A percentile compares a stretch with the other conserved stretches of the same genome.
Evolutionary conservation across 2,888 invertebrate species (phyloP).

Genomic region (Ganaspis brasiliensis): DNA sequence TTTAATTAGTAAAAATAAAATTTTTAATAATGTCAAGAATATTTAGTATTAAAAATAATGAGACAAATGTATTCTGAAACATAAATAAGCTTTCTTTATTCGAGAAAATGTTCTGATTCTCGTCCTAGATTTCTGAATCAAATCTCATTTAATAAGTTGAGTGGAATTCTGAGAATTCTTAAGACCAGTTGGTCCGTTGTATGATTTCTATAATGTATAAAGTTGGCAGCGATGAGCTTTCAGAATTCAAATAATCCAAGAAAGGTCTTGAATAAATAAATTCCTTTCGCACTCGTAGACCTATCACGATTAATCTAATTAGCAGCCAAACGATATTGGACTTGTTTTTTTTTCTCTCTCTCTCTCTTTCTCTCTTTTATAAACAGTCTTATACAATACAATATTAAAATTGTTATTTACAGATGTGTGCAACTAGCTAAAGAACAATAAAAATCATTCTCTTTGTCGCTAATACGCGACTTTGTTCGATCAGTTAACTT

Average conservation of each 20-base stretch:
- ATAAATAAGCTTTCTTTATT: neutral
- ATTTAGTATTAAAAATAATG: too few relatives aligned
- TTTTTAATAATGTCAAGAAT: too few relatives aligned
- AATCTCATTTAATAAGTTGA: constrained; percentile 62
- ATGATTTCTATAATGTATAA: constrained; percentile 51
- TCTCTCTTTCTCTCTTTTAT: constrained; percentile 61
- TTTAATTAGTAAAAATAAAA: too few relatives aligned
- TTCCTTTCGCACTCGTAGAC: constrained; percentile 44
- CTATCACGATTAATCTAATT: constrained; percentile 33
- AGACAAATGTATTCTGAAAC: too few relatives aligned
- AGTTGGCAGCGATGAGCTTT: constrained; percentile 57
- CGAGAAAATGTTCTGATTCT: neutral
- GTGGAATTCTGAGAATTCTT: constrained; percentile 59
- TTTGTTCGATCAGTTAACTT: constrained; percentile 32
- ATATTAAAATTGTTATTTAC: constrained; percentile 79
- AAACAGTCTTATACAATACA: constrained; percentile 79
- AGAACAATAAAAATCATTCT: constrained; percentile 63
- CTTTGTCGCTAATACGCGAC: constrained; percentile 56
- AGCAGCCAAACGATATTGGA: constrained; percentile 35
- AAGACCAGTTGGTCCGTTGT: constrained; percentile 60
- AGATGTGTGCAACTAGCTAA: constrained; percentile 73
- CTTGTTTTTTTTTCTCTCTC: constrained; percentile 36
- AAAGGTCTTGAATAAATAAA: constrained; percentile 51
- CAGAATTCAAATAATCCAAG: constrained; percentile 52
- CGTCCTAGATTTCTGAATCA: constrained; percentile 15